Base-by-base conservation (phyloP, 2,797 vertebrate genomes). In the Coccyzus lansbergi region DNA sequence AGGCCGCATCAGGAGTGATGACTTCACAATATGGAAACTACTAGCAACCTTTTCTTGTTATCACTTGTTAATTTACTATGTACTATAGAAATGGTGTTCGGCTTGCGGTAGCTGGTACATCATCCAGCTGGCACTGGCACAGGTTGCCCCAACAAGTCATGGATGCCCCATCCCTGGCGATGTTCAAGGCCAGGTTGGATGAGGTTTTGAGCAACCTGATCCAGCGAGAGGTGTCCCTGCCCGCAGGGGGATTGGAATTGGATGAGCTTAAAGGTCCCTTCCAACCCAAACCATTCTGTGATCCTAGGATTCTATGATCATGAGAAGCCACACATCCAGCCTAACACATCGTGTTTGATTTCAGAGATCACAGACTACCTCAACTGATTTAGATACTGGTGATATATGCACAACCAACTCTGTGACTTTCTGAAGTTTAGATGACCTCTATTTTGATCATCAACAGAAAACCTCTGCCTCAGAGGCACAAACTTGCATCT, bases 401-500 rank as follows among this genome's bases (percentile, higher is more conserved):
- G 38, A 44, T 2, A 34, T 4, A 17, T 0, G 5, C 0, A 26
- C 2, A 14, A 2, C 4, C 2, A 14, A 2, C 4, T 15, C 2
- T 3, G 7, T n/a, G 31, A n/a, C 64, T 52, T 34, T 3, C 46
- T 52, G 44, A 65, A 4, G 6, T 51, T 71, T 9, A 33, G n/a
- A 10, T 7, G 17, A 49, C 9, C 7, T 38, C 4, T 17, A n/a
- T 49, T 72, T 62, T 0, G 0, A 31, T 15, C 48, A 74, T 6
- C 33, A 67, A 16, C 46, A 59, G 16, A 4, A 2, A 55, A 72
- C 10, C 15, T 68, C 77, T 42, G 34, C 44, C 59, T 10, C 17
- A 88, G 55, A 60, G 59, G 36, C 31, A 60, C 52, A 56, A 65
- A 58, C 6, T 3, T 42, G 4, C 17, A 60, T 7, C 51, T 12